These are phyloP conservation scores for Netta rufina DNA, from an alignment of 2,797 vertebrate species.

Conservation along the genomic window DNA sequence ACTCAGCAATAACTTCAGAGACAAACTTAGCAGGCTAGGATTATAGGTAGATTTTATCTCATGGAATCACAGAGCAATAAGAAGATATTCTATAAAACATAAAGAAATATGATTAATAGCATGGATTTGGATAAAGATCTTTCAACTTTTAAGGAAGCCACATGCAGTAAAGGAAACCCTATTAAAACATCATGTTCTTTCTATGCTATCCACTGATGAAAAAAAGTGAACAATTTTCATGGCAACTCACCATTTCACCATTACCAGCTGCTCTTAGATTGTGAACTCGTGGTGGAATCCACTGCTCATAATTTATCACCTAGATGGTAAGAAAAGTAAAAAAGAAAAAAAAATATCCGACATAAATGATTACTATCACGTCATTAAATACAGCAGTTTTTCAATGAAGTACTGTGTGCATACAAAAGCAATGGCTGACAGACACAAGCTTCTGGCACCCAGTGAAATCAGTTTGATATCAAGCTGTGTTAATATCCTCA, in stretches of 20 bases:
- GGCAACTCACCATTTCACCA: slow-evolving; percentile 62
- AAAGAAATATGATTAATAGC: not conserved
- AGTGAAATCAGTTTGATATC: not conserved
- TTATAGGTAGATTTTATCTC: not conserved
- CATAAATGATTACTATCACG: not conserved
- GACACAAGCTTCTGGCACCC: not conserved
- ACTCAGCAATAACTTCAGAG: not conserved
- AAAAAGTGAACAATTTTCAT: not conserved
- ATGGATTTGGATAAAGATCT: not conserved
- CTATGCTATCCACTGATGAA: not conserved
- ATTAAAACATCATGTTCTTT: not conserved
- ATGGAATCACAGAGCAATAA: not conserved
- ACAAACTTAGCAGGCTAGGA: not conserved
- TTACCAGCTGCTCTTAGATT: not conserved
- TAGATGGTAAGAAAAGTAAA: not conserved
- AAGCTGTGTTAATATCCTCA: not conserved
- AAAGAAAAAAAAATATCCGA: not conserved
- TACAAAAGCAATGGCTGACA: not conserved
- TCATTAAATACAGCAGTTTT: not conserved
- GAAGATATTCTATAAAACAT: not conserved
- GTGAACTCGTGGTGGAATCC: slow-evolving; percentile 62
- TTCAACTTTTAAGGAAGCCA: not conserved
- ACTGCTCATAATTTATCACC: slow-evolving; percentile 72
- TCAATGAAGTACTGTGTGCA: not conserved
- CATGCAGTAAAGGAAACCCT: not conserved